Conservation (phyloP, 1,140 invertebrate genomes). For the Drosophila asahinai region DNA sequence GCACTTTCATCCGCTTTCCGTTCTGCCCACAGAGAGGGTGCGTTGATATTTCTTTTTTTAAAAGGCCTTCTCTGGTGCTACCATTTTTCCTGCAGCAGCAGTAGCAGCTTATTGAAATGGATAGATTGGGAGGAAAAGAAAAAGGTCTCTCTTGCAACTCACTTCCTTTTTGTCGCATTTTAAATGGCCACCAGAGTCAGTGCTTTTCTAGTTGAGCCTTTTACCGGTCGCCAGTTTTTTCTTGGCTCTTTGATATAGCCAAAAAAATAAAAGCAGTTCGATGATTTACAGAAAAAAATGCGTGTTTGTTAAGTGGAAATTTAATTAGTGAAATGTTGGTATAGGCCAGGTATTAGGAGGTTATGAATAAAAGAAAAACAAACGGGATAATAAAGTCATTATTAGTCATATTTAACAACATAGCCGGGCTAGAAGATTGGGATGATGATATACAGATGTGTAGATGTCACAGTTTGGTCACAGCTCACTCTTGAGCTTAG, state of each 20-base stretch:
- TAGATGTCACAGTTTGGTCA: slow-evolving; percentile 9
- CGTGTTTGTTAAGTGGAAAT: background rate
- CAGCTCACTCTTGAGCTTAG: background rate
- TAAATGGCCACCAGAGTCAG: slow-evolving; percentile 15
- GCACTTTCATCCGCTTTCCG: slow-evolving; percentile 40
- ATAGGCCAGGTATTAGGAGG: background rate
- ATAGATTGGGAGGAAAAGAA: slow-evolving; percentile 5
- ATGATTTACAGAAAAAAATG: background rate
- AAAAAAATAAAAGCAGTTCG: background rate
- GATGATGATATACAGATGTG: background rate
- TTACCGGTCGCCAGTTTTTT: slow-evolving; percentile 20
- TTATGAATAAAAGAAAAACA: background rate
- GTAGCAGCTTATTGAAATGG: slow-evolving; percentile 35
- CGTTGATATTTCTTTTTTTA: slow-evolving; percentile 33
- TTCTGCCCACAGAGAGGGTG: slow-evolving; percentile 25
- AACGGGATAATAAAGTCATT: background rate
- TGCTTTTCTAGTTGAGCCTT: slow-evolving; percentile 3
- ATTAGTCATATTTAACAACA: slow-evolving; percentile 20
- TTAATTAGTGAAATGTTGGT: background rate
- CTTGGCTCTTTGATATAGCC: background rate
- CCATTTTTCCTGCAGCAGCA: slow-evolving; percentile 23
- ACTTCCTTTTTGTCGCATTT: slow-evolving; percentile 69
- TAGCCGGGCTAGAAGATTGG: background rate
- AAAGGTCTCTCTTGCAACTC: slow-evolving; percentile 3
- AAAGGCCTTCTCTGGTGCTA: slow-evolving; percentile 20